Evolutionary conservation across 37 sponge, comb jelly and placozoan genomes (phyloP).

Genomic region (Dysidea cf. avara): DNA sequence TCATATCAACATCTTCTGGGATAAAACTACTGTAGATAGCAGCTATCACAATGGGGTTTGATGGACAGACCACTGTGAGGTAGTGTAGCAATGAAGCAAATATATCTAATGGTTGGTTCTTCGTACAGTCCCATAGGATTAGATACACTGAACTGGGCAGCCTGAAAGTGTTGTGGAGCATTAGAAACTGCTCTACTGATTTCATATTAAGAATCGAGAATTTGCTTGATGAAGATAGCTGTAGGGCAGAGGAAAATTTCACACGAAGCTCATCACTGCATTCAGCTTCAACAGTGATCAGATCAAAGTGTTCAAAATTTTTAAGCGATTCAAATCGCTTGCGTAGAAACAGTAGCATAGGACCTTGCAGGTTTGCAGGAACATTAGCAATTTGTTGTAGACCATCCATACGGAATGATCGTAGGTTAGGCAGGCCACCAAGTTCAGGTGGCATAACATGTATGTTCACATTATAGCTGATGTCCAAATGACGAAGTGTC

Average conservation of each 20-base stretch:
- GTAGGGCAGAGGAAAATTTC: background rate
- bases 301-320: conserved; percentile 43
- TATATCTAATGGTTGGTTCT: conserved; percentile 20
- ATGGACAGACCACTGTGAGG: conserved; percentile 34
- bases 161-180: conserved; percentile 37
- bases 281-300: conserved; percentile 21
- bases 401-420: conserved; percentile 24
- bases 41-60: conserved; percentile 19
- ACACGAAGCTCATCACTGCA: background rate
- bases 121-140: conserved; percentile 51
- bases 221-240: background rate
- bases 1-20: too few relatives aligned
- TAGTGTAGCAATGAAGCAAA: conserved; percentile 31
- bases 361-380: conserved; percentile 3
- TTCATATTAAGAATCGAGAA: conserved; percentile 17
- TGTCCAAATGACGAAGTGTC: conserved; percentile 20
- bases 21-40: conserved; percentile 22
- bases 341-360: conserved; percentile 23
- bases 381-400: conserved; percentile 32
- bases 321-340: conserved; percentile 36
- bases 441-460: conserved; percentile 40
- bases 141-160: conserved; percentile 41
- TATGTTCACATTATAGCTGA: conserved; percentile 45
- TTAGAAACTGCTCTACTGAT: conserved; percentile 24
- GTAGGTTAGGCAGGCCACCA: conserved; percentile 27